These are phyloP conservation scores for Ophthalmolycus amberensis DNA, from an alignment of 2,113 vertebrate genomes.

Conservation along the genomic window DNA sequence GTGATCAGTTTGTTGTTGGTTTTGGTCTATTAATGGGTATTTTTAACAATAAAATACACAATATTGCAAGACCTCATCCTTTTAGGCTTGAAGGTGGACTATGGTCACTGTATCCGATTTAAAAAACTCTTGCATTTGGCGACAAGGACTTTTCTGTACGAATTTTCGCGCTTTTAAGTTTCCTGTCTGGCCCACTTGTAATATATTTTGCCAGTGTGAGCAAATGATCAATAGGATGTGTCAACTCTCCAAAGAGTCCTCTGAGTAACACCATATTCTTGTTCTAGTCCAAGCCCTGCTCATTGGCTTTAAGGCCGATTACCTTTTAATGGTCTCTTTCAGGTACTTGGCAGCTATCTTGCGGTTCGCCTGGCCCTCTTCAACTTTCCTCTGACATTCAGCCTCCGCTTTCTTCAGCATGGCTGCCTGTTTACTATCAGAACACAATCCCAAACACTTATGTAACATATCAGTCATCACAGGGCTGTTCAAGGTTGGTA, in stretches of 20 bases:
- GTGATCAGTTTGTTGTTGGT: background rate
- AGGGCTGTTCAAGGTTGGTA: background rate
- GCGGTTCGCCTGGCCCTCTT: constrained; percentile 79
- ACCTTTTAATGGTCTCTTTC: constrained; percentile 89
- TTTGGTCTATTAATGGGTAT: background rate
- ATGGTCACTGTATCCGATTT: background rate
- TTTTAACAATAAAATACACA: background rate
- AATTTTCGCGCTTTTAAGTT: background rate
- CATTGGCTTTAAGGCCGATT: constrained; percentile 37
- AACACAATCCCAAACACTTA: constrained; percentile 46
- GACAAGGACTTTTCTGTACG: background rate
- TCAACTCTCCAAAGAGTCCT: background rate
- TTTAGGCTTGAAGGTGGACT: background rate
- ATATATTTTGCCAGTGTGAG: constrained; percentile 7
- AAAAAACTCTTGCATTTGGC: background rate
- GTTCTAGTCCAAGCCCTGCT: background rate
- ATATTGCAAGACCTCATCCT: background rate
- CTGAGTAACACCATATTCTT: constrained; percentile 10
- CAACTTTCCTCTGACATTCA: constrained; percentile 73
- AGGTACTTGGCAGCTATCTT: constrained; percentile 83
- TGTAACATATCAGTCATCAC: background rate
- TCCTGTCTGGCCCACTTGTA: background rate
- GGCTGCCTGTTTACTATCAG: constrained; percentile 79
- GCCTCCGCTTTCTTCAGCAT: constrained; percentile 68
- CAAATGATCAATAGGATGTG: constrained; percentile 35